Evolutionary conservation across 2,797 vertebrate genomes (phyloP).

Genomic region (Sparidentex hasta): DNA sequence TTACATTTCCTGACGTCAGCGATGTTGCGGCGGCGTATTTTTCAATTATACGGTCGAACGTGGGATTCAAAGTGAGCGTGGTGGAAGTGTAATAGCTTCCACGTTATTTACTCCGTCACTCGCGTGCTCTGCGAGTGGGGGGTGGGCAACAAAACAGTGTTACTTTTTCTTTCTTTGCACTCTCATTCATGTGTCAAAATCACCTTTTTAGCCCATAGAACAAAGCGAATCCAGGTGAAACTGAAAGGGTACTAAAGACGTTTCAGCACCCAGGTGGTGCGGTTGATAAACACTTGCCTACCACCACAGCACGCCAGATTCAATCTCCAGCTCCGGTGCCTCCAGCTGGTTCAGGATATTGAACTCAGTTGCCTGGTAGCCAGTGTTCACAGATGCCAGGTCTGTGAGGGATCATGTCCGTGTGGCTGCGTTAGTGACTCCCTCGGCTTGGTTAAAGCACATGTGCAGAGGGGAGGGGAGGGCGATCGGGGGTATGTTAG

Average conservation of each 20-base stretch:
- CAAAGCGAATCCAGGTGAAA: background rate
- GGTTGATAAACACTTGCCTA: slow-evolving; percentile 1
- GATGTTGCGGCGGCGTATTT: slow-evolving; percentile 28
- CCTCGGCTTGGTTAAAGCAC: slow-evolving; percentile 2
- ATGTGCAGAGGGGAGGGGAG: background rate
- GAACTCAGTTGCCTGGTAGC: slow-evolving; percentile 20
- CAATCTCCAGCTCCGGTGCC: background rate
- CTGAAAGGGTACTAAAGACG: background rate
- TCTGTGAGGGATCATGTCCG: slow-evolving; percentile 9
- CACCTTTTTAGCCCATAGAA: background rate
- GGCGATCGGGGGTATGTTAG: background rate
- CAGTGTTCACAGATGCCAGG: slow-evolving; percentile 19
- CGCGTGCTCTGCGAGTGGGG: background rate
- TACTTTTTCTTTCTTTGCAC: background rate
- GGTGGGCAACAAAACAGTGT: background rate
- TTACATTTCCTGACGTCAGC: slow-evolving; percentile 27
- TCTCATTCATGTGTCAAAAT: background rate
- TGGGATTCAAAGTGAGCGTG: slow-evolving; percentile 20
- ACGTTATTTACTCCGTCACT: slow-evolving; percentile 7
- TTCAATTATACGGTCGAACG: slow-evolving; percentile 6
- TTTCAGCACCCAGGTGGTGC: slow-evolving; percentile 9
- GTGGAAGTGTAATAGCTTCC: slow-evolving; percentile 12
- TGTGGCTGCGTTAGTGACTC: slow-evolving; percentile 23
- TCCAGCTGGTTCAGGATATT: slow-evolving; percentile 43
- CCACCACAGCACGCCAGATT: slow-evolving; percentile 8